Conservation (phyloP, 2,113 vertebrate species). For the Misgurnus mizolepis region DNA sequence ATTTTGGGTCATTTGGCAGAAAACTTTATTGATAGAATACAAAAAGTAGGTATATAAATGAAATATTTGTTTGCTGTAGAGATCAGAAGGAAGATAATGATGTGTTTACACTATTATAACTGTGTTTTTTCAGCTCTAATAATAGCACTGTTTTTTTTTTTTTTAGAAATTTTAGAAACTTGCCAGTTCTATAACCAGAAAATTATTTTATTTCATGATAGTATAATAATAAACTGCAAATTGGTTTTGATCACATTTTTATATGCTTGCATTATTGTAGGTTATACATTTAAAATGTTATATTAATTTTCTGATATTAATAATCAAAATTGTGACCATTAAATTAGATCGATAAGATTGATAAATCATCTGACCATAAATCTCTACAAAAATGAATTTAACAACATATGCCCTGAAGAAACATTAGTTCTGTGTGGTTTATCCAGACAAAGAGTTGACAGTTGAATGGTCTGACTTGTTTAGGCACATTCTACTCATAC, state of each 20-base stretch:
- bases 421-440: background rate
- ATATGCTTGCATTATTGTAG: background rate
- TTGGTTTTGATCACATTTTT: background rate
- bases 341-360: too few relatives aligned
- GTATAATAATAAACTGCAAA: background rate
- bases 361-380: background rate
- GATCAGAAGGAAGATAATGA: background rate
- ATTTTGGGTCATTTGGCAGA: too few relatives aligned
- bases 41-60: background rate
- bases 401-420: conserved; percentile 10
- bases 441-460: background rate
- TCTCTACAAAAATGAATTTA: background rate
- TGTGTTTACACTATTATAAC: background rate
- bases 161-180: background rate
- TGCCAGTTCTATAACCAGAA: background rate
- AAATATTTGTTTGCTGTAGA: background rate
- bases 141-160: background rate
- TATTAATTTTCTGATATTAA: background rate
- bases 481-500: conserved; percentile 51
- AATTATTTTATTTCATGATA: background rate
- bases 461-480: conserved; percentile 49
- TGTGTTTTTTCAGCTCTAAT: background rate
- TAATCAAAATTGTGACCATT: background rate
- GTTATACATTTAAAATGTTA: background rate
- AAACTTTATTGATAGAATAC: too few relatives aligned